Evolutionary conservation across 2,113 vertebrate genomes (phyloP).

Genomic region (Paramisgurnus dabryanus): DNA sequence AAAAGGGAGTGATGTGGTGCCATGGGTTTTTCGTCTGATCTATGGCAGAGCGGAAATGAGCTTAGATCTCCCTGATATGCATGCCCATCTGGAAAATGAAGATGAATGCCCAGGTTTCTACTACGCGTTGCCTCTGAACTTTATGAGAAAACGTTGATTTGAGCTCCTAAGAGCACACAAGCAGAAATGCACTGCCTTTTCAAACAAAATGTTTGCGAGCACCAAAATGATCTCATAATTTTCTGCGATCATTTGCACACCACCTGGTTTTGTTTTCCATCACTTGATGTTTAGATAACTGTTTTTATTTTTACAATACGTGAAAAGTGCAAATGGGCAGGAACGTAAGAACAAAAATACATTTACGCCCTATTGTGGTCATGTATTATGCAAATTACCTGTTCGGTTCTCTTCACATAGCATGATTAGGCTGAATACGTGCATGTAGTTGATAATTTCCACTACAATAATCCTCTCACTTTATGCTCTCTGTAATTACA

Average conservation of each 20-base stretch:
- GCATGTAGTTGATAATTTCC: constrained; percentile 52
- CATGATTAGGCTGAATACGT: constrained; percentile 47
- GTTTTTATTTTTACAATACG: constrained; percentile 10
- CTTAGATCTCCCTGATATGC: constrained; percentile 42
- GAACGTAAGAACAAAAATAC: constrained; percentile 18
- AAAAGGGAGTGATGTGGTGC: constrained; percentile 38
- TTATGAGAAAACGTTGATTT: constrained; percentile 3
- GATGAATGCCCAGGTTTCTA: background rate
- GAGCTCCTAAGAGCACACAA: background rate
- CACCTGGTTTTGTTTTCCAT: background rate
- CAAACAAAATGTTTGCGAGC: background rate
- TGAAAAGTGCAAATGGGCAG: constrained; percentile 30
- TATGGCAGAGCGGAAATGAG: constrained; percentile 25
- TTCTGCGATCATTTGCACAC: constrained; percentile 6
- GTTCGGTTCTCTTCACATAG: constrained; percentile 38
- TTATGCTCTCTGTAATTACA: constrained; percentile 57
- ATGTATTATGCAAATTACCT: constrained; percentile 50
- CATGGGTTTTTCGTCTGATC: constrained; percentile 27
- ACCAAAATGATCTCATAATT: background rate
- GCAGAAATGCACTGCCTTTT: background rate
- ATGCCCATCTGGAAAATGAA: constrained; percentile 35
- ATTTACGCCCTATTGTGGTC: constrained; percentile 15
- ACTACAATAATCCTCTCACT: constrained; percentile 57
- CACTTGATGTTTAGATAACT: background rate
- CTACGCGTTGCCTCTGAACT: background rate